Evolutionary conservation across 2,888 invertebrate species (phyloP).

Genomic region (Petrolisthes manimaculis): DNA sequence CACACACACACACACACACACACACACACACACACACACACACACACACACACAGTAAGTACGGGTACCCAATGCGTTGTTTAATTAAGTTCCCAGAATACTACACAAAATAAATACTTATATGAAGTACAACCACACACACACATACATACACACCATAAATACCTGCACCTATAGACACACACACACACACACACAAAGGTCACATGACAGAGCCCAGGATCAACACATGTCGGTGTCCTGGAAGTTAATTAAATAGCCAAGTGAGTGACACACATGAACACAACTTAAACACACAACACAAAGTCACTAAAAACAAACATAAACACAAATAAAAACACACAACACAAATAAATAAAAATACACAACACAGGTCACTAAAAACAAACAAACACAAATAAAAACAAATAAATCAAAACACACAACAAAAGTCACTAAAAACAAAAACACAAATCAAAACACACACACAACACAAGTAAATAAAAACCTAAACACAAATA

Average conservation of each 20-base stretch:
- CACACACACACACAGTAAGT: background rate
- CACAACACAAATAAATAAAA: background rate
- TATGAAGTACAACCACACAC: background rate
- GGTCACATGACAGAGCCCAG: background rate
- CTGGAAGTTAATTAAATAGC: background rate
- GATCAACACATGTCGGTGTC: background rate
- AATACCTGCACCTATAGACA: background rate
- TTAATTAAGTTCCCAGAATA: no score
- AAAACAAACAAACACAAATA: background rate
- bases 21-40: background rate
- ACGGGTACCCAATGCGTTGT: no score
- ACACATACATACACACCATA: background rate
- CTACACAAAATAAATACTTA: background rate
- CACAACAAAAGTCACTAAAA: background rate
- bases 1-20: background rate
- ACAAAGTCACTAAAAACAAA: background rate
- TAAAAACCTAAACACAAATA: background rate
- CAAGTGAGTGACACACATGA: background rate
- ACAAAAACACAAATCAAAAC: constrained; percentile 1
- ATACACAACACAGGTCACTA: no score
- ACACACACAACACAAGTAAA: background rate
- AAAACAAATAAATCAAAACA: background rate
- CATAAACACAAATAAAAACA: constrained; percentile 4
- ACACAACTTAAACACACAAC: background rate
- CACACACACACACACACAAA: constrained; percentile 19